These are phyloP conservation scores for Zaprionus davidi DNA, from an alignment of 1,140 invertebrate genomes.

Conservation along the genomic window DNA sequence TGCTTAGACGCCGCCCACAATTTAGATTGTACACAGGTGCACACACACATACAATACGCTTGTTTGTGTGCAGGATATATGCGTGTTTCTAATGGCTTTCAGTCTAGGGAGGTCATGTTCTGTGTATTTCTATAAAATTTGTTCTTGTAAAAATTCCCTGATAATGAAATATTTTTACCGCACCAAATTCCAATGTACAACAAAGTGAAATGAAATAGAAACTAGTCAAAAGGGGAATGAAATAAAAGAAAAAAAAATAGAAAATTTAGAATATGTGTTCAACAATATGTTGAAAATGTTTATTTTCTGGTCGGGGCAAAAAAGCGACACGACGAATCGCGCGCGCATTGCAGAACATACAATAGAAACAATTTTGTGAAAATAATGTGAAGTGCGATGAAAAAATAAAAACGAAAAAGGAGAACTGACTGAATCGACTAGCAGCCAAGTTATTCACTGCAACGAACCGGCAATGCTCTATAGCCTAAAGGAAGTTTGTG, in stretches of 20 bases:
- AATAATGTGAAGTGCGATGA: slow-evolving; percentile 52
- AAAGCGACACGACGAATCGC: not conserved
- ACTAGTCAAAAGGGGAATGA: slow-evolving; percentile 7
- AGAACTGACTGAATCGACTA: not conserved
- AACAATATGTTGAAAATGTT: slow-evolving; percentile 64
- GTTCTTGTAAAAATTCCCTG: slow-evolving; percentile 31
- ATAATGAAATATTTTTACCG: slow-evolving; percentile 47
- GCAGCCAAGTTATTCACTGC: not conserved
- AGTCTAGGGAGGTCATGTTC: slow-evolving; percentile 30
- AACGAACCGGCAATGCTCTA: slow-evolving; percentile 14
- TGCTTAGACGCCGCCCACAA: slow-evolving; percentile 20
- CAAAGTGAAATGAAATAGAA: slow-evolving; percentile 38
- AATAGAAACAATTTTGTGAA: slow-evolving; percentile 51
- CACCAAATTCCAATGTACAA: slow-evolving; percentile 32
- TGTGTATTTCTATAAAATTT: slow-evolving; percentile 17
- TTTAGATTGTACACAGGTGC: slow-evolving; percentile 4
- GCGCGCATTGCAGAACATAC: slow-evolving; percentile 38
- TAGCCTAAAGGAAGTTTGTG: not conserved
- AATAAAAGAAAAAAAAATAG: slow-evolving; percentile 1
- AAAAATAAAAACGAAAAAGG: slow-evolving; percentile 9
- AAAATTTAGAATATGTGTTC: slow-evolving; percentile 58
- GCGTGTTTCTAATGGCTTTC: slow-evolving; percentile 48
- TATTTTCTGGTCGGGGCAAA: slow-evolving; percentile 13
- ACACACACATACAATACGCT: slow-evolving; percentile 8
- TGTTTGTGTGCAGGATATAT: slow-evolving; percentile 32